Conservation (phyloP, 2,113 vertebrate genomes). For the Chitala chitala region DNA sequence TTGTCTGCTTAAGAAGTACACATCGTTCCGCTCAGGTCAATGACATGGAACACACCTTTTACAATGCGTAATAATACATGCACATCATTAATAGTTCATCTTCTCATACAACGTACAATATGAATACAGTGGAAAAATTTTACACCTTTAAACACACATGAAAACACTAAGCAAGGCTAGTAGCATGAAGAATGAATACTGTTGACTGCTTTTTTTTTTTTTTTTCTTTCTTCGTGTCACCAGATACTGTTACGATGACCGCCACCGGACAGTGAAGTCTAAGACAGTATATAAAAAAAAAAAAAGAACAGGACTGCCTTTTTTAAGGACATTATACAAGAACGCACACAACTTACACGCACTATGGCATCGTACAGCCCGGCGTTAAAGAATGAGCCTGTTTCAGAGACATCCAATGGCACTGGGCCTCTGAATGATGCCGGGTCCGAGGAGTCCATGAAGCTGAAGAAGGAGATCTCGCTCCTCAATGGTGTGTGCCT, state of each 20-base stretch:
- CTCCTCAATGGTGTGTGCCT: slow-evolving; percentile 81
- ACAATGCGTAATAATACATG: too few species aligned
- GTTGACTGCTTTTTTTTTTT: not conserved
- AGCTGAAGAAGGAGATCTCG: slow-evolving; percentile 86
- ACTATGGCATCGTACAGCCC: slow-evolving; percentile 64
- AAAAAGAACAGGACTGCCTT: not conserved
- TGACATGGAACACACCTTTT: too few species aligned
- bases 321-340: not conserved
- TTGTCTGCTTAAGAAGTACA: slow-evolving; percentile 15
- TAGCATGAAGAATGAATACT: slow-evolving; percentile 15
- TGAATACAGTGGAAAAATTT: too few species aligned
- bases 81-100: too few species aligned
- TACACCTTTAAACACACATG: too few species aligned
- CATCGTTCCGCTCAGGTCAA: too few species aligned
- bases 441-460: slow-evolving; percentile 57
- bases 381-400: slow-evolving; percentile 42
- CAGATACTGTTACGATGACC: slow-evolving; percentile 53
- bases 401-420: slow-evolving; percentile 37
- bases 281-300: not conserved
- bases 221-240: slow-evolving; percentile 29
- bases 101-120: too few species aligned
- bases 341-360: slow-evolving; percentile 9
- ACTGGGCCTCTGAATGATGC: slow-evolving; percentile 14
- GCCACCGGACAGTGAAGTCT: slow-evolving; percentile 27
- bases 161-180: not conserved